Evolutionary conservation across 1,140 invertebrate species (phyloP).

Genomic region (Palaemon carinicauda): DNA sequence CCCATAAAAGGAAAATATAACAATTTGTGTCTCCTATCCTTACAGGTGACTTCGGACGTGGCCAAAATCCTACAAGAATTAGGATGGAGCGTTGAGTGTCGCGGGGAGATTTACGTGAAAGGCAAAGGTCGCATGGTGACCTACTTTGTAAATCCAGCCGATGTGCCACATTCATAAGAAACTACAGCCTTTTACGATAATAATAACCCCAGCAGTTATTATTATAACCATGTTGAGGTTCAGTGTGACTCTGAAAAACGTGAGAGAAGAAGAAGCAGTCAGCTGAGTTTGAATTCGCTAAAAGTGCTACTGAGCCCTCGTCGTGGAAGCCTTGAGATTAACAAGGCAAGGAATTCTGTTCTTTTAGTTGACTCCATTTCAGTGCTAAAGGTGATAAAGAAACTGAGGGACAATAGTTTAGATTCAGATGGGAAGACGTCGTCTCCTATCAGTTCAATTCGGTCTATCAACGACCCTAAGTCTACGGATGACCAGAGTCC

Average conservation of each 20-base stretch:
- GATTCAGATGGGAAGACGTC: neutral
- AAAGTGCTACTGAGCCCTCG: conserved; percentile 16
- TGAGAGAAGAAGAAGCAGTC: conserved; percentile 31
- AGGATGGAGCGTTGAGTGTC: conserved; percentile 57
- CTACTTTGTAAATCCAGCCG: conserved; percentile 62
- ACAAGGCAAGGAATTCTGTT: neutral
- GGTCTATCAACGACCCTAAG: no score
- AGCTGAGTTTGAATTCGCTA: conserved; percentile 32
- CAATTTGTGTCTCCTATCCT: neutral
- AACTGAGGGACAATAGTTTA: neutral
- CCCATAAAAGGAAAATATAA: neutral
- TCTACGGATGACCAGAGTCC: no score
- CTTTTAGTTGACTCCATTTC: neutral
- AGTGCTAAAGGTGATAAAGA: neutral
- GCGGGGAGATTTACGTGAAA: conserved; percentile 65
- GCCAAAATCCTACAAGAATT: conserved; percentile 35
- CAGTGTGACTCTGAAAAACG: neutral
- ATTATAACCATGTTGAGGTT: neutral
- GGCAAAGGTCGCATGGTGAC: conserved; percentile 67
- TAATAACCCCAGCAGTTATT: conserved; percentile 16
- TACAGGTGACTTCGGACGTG: conserved; percentile 36
- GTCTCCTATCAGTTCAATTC: no score
- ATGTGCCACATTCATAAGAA: neutral
- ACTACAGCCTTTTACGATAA: neutral
- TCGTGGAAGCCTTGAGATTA: conserved; percentile 40